phyloP scores from a whole-genome alignment of 2,888 invertebrate species.

The Drosophila incognita region DNA sequence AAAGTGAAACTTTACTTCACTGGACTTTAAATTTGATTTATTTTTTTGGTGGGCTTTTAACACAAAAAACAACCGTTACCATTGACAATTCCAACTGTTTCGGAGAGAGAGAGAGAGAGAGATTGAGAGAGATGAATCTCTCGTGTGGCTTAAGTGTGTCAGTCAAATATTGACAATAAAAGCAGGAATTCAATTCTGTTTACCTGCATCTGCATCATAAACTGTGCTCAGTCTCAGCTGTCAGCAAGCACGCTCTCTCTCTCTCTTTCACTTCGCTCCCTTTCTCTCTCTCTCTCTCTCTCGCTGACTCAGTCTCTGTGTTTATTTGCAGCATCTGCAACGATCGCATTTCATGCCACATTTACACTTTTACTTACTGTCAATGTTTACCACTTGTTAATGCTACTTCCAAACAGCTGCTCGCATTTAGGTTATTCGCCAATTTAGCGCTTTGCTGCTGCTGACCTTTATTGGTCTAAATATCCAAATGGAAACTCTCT shows the following conservation, averaged over 20 bases:
- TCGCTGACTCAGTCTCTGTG: not conserved
- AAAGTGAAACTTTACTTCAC: constrained; percentile 56
- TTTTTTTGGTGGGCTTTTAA: constrained; percentile 1
- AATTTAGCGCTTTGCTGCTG: constrained; percentile 5
- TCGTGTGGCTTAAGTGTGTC: constrained; percentile 50
- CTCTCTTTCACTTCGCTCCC: not conserved
- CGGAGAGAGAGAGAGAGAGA: constrained; percentile 2
- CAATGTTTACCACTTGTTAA: constrained; percentile 17
- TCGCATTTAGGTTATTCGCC: constrained; percentile 12
- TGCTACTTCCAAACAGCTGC: constrained; percentile 9
- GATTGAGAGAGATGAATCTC: constrained; percentile 14
- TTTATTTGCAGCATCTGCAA: constrained; percentile 26
- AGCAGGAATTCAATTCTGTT: constrained; percentile 39
- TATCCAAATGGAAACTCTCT: constrained; percentile 2
- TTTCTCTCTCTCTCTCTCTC: no score
- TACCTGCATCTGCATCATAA: constrained; percentile 28
- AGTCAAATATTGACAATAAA: constrained; percentile 62
- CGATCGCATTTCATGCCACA: constrained; percentile 26
- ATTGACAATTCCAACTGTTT: constrained; percentile 18
- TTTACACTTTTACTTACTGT: constrained; percentile 51
- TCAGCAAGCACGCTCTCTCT: constrained; percentile 6
- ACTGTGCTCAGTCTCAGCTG: constrained; percentile 6
- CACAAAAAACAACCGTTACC: constrained; percentile 41
- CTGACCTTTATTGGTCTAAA: constrained; percentile 36
- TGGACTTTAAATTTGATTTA: constrained; percentile 43